Conservation (phyloP, 2,888 invertebrate genomes). For the Diadromus collaris region DNA sequence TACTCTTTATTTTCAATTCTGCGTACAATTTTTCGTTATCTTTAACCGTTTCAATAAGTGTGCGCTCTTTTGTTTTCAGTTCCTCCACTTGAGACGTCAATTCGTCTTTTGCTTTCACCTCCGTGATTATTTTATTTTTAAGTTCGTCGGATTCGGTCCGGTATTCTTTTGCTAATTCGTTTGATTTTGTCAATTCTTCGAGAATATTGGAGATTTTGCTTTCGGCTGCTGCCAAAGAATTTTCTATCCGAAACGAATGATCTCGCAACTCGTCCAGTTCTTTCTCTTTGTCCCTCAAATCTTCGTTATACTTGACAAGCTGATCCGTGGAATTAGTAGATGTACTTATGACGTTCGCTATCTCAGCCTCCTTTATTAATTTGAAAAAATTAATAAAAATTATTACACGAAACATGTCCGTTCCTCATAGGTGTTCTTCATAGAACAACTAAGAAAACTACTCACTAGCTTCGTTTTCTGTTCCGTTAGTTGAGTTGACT, state of each 20-base stretch:
- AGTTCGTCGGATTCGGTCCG: slow-evolving; percentile 65
- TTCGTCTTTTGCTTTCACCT: slow-evolving; percentile 64
- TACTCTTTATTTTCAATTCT: slow-evolving; percentile 80
- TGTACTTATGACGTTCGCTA: slow-evolving; percentile 83
- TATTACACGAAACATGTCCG: slow-evolving; percentile 3
- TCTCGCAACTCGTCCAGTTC: slow-evolving; percentile 75
- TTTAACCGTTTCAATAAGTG: slow-evolving; percentile 59
- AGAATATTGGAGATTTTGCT: slow-evolving; percentile 60
- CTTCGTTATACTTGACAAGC: slow-evolving; percentile 78
- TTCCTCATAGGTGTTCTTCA: neutral
- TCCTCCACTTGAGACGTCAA: slow-evolving; percentile 59
- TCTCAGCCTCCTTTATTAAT: slow-evolving; percentile 81
- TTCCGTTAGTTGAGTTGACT: slow-evolving; percentile 82
- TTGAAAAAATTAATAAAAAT: neutral
- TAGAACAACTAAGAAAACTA: slow-evolving; percentile 18
- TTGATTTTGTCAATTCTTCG: slow-evolving; percentile 66
- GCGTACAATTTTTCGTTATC: slow-evolving; percentile 80
- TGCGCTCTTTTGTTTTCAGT: slow-evolving; percentile 63
- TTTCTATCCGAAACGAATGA: slow-evolving; percentile 69
- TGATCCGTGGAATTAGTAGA: slow-evolving; percentile 83
- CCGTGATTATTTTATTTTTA: slow-evolving; percentile 64
- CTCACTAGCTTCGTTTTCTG: slow-evolving; percentile 82
- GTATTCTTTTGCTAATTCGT: slow-evolving; percentile 62
- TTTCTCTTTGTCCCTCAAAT: slow-evolving; percentile 76
- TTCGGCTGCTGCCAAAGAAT: slow-evolving; percentile 66